These are phyloP conservation scores for Thunnus albacares DNA, from an alignment of 2,797 vertebrate genomes.

Conservation along the genomic window DNA sequence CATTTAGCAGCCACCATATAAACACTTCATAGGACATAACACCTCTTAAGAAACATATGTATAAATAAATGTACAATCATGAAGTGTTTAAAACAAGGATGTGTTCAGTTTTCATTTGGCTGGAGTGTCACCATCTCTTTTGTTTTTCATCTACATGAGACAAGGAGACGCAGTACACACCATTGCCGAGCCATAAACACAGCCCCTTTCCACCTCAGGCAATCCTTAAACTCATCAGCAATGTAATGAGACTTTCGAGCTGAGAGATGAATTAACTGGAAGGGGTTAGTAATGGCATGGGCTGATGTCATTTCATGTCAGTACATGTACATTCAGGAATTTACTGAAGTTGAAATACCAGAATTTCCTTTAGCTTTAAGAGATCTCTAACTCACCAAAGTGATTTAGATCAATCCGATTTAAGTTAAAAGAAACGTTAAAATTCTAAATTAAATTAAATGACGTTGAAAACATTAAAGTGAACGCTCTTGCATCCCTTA, in stretches of 20 bases:
- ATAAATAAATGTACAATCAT: conserved; percentile 75
- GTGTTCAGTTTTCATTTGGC: conserved; percentile 73
- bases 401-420: not conserved
- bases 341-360: not conserved
- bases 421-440: not conserved
- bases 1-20: conserved; percentile 70
- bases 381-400: not conserved
- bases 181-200: conserved; percentile 77
- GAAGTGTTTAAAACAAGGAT: conserved; percentile 68
- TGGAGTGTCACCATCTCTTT: conserved; percentile 72
- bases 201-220: conserved; percentile 76
- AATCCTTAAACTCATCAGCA: conserved; percentile 86
- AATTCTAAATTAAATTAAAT: too few species aligned
- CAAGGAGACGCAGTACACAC: conserved; percentile 65
- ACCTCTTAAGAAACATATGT: conserved; percentile 63
- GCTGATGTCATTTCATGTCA: not conserved
- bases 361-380: not conserved
- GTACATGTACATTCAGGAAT: not conserved
- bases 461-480: too few species aligned
- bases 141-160: conserved; percentile 78
- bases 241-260: conserved; percentile 86
- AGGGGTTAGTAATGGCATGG: not conserved
- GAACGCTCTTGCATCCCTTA: too few species aligned
- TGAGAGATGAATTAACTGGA: conserved; percentile 88
- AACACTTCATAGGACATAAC: conserved; percentile 49